Base-by-base conservation (phyloP, 92 coral and sea anemone genomes). In the Epizoanthus fatuus region DNA sequence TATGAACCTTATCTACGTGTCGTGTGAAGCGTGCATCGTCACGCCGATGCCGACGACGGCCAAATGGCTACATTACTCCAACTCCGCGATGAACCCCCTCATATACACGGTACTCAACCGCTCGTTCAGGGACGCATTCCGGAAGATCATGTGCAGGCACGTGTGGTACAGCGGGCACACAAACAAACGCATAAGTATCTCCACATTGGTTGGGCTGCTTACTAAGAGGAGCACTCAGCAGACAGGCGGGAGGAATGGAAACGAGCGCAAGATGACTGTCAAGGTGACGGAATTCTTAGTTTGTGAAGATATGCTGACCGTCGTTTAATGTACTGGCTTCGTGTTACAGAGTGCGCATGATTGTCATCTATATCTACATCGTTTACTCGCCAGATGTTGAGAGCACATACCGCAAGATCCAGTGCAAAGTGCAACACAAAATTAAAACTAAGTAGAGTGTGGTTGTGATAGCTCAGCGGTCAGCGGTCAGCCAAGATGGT, bases 1-100 rank as follows among this genome's bases (percentile, higher is more conserved):
- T 4, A 85, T 91, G 37, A 29, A 92, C 68, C 63, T 87, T 2
- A 47, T 94, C 0, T 40, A 75, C 25, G 94, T 81, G 15, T 75
- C 98, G 7, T 94, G 98, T 51, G 4, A 1, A 40, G 8, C 40
- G 3, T 19, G 74, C 9, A 89, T 94, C 40, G 75, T 89, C n/a
- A 81, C 89, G 3, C 14, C 14, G 0, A 53, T 83, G 44, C 58
- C 83, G 37, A 80, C 79, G 55, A 81, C 89, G 4, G 86, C 91
- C 56, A 94, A 94, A 83, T 94, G 98, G 98, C 95, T 94, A 53
- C 95, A 91, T 79, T 94, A 94, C 78, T 89, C 95, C 19, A 94
- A 94, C 85, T 92, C 95, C 55, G 90, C 95, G 16, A 88, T 94
- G 54, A 94, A 94, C 70, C 98, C 98, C 3, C 85, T 94, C 62